phyloP scores from a whole-genome alignment of 2,888 invertebrate species.

The Trissolcus brochymenae region DNA sequence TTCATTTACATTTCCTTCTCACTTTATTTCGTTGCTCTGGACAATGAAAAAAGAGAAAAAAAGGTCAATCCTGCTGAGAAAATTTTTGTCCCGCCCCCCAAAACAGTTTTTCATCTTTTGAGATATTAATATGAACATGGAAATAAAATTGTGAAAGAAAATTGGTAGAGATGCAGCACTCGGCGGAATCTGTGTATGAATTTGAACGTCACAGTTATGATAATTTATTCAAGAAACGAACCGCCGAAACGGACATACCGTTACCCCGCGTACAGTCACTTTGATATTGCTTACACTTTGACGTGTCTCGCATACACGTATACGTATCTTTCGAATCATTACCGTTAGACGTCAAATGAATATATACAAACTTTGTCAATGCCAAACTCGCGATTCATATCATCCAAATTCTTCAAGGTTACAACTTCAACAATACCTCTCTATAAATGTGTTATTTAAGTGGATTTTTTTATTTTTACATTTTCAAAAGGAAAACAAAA shows the following conservation, averaged over 20 bases:
- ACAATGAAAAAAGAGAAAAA: conserved; percentile 7
- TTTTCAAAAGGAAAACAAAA: not conserved
- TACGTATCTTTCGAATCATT: conserved; percentile 49
- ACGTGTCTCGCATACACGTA: conserved; percentile 41
- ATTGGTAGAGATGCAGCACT: not conserved
- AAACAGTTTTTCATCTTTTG: not conserved
- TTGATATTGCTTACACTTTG: conserved; percentile 55
- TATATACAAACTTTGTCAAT: too few species aligned
- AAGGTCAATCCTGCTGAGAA: not conserved
- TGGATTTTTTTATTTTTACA: too few species aligned
- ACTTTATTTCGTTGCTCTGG: conserved; percentile 26
- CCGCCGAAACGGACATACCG: conserved; percentile 69
- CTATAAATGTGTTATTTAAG: too few species aligned
- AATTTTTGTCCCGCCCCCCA: too few species aligned
- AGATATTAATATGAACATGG: not conserved
- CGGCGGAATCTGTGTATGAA: conserved; percentile 25
- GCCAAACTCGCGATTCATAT: too few species aligned
- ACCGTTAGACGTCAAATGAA: conserved; percentile 38
- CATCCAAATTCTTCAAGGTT: too few species aligned
- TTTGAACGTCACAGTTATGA: conserved; percentile 61
- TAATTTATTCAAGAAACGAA: conserved; percentile 69
- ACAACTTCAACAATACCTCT: too few species aligned
- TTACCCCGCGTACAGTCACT: conserved; percentile 64
- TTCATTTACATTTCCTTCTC: conserved; percentile 57
- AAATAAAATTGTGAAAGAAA: not conserved